These are phyloP conservation scores for Brachystomella parvula DNA, from an alignment of 1,140 invertebrate genomes.

Conservation along the genomic window DNA sequence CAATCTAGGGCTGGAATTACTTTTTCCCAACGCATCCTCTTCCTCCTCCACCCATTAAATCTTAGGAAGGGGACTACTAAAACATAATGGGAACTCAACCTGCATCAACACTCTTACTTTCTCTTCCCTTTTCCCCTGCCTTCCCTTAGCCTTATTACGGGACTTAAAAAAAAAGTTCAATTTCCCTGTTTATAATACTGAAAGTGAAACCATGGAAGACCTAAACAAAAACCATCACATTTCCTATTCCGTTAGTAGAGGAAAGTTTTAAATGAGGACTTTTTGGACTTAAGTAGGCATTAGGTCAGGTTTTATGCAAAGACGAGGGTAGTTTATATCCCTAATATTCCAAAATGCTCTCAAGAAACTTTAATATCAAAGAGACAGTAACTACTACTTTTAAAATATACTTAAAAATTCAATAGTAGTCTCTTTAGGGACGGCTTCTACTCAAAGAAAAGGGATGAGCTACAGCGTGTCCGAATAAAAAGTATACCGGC, in stretches of 20 bases:
- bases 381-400: neutral
- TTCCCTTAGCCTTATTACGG: neutral
- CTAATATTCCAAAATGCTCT: neutral
- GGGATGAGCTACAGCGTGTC: no score
- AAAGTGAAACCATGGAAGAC: no score
- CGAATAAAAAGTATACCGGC: no score
- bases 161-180: neutral
- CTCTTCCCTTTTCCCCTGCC: neutral
- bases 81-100: neutral
- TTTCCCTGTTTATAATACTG: neutral
- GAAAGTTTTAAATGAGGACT: neutral
- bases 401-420: neutral
- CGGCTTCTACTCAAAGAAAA: no score
- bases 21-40: neutral
- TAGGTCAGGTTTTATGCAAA: slow-evolving; percentile 11
- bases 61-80: neutral
- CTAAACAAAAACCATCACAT: slow-evolving; percentile 10
- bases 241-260: slow-evolving; percentile 4
- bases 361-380: neutral
- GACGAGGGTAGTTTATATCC: neutral
- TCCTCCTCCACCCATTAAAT: slow-evolving; percentile 8
- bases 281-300: slow-evolving; percentile 5
- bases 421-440: no score
- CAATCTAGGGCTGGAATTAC: neutral
- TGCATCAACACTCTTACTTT: neutral